These are phyloP conservation scores for Numenius phaeopus DNA, from an alignment of 2,797 vertebrate genomes.

Conservation along the genomic window DNA sequence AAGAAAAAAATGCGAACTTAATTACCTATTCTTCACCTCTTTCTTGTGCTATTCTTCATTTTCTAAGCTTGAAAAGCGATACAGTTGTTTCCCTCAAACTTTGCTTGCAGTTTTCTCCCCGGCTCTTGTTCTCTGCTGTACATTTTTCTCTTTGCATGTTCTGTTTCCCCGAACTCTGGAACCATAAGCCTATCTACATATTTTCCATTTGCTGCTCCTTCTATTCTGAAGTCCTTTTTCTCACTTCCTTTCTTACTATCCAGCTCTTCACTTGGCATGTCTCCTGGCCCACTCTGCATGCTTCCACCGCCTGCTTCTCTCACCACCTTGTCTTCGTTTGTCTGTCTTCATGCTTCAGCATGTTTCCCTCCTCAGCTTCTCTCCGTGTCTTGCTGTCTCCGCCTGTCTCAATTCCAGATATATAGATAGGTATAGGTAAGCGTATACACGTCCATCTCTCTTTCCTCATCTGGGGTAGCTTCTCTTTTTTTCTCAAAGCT, in stretches of 20 bases:
- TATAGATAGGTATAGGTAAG: background rate
- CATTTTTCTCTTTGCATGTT: background rate
- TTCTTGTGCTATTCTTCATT: background rate
- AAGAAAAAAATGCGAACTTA: background rate
- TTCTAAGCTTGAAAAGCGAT: background rate
- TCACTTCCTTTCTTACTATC: background rate
- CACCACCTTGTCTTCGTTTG: background rate
- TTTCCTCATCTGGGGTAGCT: background rate
- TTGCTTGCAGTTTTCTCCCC: background rate
- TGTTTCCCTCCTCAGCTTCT: background rate
- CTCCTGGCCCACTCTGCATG: background rate
- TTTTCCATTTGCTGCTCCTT: slow-evolving; percentile 3
- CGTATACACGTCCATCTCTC: background rate
- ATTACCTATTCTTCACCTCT: background rate
- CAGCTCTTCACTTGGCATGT: background rate
- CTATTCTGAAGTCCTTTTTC: slow-evolving; percentile 7
- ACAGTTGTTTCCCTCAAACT: background rate
- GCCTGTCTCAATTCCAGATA: background rate
- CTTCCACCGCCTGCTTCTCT: background rate
- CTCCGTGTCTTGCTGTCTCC: background rate
- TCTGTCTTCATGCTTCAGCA: background rate
- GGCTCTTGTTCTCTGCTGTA: background rate
- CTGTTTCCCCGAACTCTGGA: background rate
- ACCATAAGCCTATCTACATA: background rate
- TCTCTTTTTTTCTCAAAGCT: background rate